Percentiles rank a stretch among this genome's conserved stretches.
These are phyloP conservation scores for Maccullochella peelii DNA, from an alignment of 2,113 vertebrate genomes.

Conservation along the genomic window DNA sequence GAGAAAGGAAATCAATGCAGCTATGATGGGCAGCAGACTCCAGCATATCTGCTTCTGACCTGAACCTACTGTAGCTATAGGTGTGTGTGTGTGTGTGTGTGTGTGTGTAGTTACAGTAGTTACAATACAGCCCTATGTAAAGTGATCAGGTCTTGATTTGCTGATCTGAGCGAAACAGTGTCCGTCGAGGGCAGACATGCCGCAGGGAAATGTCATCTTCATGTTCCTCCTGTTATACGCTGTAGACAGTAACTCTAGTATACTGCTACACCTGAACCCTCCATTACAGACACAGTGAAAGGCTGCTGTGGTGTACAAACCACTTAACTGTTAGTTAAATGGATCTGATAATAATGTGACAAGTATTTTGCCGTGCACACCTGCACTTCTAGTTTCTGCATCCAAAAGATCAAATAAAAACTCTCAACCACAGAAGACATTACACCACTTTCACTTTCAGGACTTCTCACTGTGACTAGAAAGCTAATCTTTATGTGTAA, in stretches of 20 bases:
- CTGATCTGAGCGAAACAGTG: slow-evolving; percentile 80
- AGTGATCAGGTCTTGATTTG: slow-evolving; percentile 80
- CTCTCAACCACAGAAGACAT: neutral
- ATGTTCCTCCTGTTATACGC: slow-evolving; percentile 53
- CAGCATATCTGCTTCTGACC: slow-evolving; percentile 67
- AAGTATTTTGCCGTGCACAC: neutral
- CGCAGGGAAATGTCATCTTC: slow-evolving; percentile 62
- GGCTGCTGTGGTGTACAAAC: slow-evolving; percentile 9
- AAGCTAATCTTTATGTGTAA: too few species aligned
- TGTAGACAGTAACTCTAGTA: slow-evolving; percentile 61
- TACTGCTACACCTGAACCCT: slow-evolving; percentile 18
- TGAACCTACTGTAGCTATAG: neutral
- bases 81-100: slow-evolving; percentile 38
- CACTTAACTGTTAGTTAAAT: slow-evolving; percentile 26
- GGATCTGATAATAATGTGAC: neutral
- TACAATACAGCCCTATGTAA: slow-evolving; percentile 78
- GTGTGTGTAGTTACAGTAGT: slow-evolving; percentile 67
- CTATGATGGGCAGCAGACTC: slow-evolving; percentile 77
- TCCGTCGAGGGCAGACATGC: slow-evolving; percentile 66
- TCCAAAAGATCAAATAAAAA: neutral
- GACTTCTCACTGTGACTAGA: too few species aligned
- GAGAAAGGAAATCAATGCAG: slow-evolving; percentile 79
- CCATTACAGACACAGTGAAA: slow-evolving; percentile 13
- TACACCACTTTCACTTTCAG: neutral
- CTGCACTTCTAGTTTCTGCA: neutral